phyloP scores from a whole-genome alignment of 2,797 vertebrate species.

The Heteromormyrus szaboi region DNA sequence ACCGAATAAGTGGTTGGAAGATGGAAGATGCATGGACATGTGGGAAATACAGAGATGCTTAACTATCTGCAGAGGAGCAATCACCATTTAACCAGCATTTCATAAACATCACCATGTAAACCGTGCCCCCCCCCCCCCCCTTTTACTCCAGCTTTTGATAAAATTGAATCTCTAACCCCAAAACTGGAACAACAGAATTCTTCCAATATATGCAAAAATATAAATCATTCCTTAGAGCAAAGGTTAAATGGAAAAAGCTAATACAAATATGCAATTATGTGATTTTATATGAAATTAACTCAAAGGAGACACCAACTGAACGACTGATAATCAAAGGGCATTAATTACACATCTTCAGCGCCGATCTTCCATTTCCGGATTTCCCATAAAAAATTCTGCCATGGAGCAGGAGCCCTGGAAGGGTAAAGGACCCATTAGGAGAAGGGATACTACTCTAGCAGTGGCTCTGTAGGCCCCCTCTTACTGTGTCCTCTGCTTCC shows the following conservation, averaged over 20 bases:
- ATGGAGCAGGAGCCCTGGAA: neutral
- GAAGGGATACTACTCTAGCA: neutral
- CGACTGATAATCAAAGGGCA: neutral
- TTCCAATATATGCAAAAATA: neutral
- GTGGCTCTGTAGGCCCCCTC: neutral
- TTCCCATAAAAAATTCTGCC: neutral
- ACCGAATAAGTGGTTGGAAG: neutral
- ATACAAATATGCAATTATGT: neutral
- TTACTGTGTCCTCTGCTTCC: neutral
- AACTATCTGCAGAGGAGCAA: neutral
- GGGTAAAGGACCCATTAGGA: neutral
- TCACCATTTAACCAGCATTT: neutral
- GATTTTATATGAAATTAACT: slow-evolving; percentile 9
- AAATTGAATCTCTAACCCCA: neutral
- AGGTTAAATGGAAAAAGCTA: neutral
- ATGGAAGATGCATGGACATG: neutral
- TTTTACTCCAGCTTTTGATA: neutral
- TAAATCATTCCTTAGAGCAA: neutral
- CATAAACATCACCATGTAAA: neutral
- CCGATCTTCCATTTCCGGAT: neutral
- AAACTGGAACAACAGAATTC: neutral
- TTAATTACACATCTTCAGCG: neutral
- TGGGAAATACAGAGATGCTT: neutral
- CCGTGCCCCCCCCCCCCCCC: neutral
- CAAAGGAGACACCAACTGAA: neutral